Evolutionary conservation across 2,113 vertebrate genomes (phyloP).

Genomic region (Lagopus leucura): DNA sequence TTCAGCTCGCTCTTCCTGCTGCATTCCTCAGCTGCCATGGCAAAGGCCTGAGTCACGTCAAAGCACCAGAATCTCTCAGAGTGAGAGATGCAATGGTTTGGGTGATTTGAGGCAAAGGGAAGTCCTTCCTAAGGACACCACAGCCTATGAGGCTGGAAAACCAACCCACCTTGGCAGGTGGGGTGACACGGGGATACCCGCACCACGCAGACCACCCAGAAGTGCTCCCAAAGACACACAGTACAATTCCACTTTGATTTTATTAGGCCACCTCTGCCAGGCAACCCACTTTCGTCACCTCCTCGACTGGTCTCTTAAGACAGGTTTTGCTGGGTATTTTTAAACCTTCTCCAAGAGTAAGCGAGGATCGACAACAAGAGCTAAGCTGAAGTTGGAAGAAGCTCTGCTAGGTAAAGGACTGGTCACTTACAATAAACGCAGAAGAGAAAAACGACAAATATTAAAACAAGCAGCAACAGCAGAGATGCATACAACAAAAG

Average conservation of each 20-base stretch:
- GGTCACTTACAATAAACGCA: not conserved
- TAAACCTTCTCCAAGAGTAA: constrained; percentile 39
- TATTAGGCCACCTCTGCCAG: constrained; percentile 43
- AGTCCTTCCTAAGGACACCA: constrained; percentile 1
- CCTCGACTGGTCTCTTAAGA: constrained; percentile 54
- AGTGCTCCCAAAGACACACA: not conserved
- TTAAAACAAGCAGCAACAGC: constrained; percentile 8
- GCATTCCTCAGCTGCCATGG: constrained; percentile 30
- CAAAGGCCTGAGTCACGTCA: constrained; percentile 20
- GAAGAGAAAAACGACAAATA: constrained; percentile 34
- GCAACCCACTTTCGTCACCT: constrained; percentile 48
- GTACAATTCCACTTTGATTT: constrained; percentile 39
- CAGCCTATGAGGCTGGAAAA: constrained; percentile 46
- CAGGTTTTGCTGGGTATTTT: constrained; percentile 49
- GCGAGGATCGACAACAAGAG: not conserved
- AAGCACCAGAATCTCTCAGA: constrained; percentile 56
- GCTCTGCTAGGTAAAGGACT: constrained; percentile 8
- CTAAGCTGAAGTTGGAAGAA: constrained; percentile 48
- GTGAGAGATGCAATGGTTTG: constrained; percentile 36
- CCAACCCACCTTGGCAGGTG: constrained; percentile 50
- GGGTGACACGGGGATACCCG: constrained; percentile 3
- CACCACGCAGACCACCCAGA: not conserved
- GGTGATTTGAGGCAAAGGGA: constrained; percentile 41
- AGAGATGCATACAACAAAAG: not conserved
- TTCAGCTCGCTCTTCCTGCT: constrained; percentile 33